Evolutionary conservation across 2,888 invertebrate species (phyloP), one percentile per base, ranked within the genome.

Genomic region (Pherbina coryleti): DNA sequence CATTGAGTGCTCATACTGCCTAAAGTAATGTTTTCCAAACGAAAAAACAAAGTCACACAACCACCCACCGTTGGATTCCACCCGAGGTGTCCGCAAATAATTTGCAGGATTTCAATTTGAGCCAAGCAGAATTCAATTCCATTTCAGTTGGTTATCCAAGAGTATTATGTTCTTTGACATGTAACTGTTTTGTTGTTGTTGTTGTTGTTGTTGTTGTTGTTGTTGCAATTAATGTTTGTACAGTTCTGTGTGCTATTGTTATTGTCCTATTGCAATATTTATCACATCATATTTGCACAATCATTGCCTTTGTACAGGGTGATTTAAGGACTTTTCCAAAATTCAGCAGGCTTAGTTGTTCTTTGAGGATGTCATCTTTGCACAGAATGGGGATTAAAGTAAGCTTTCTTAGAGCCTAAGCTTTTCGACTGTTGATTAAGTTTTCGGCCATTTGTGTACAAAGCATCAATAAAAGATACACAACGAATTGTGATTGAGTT

Each of bases 101-200:
- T 64, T 64, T 34, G 14, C 64, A 34, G n/a, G 34, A 31, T 64
- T 64, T 64, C 64, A 11, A 31, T 64, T 64, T 34, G n/a, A 64
- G n/a, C 57, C 31, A 57, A 22, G 19, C 14, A 37, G 44, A 44
- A 44, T 67, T 67, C 67, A 67, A 44, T 67, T 67, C 44, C 67
- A 67, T 67, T 67, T 44, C 67, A 67, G 17, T 67, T 44, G 31
- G 67, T 44, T 44, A 67, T 67, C 67, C 67, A 25, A 44, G 14
- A 22, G 44, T 28, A 19, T 67, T 22, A 67, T 44, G 37, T 37
- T 44, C 67, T 67, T 67, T 67, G 67, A 67, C 14, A 31, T 31
- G 31, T 31, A n/a, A n/a, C n/a, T 31, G 3, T 31, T 5, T 31
- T 31, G 31, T 31, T 31, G 31, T 31, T 31, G 5, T 31, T 31